Evolutionary conservation across 2,113 vertebrate genomes (phyloP).

Genomic region (Gasterosteus nipponicus): DNA sequence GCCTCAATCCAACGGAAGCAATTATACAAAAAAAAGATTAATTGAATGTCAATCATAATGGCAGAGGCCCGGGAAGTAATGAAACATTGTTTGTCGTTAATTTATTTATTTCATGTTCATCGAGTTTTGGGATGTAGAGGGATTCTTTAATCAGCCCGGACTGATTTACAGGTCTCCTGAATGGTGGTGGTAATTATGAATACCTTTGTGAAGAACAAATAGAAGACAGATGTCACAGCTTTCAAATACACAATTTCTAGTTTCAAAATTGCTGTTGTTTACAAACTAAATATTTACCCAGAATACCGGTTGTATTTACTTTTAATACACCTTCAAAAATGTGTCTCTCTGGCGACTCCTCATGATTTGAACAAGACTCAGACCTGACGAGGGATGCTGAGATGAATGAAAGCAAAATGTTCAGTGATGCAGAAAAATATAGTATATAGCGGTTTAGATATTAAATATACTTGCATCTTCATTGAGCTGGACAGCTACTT

Average conservation of each 20-base stretch:
- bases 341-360: background rate
- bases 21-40: background rate
- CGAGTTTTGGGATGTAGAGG: background rate
- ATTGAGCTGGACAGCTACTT: slow-evolving; percentile 49
- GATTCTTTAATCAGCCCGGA: background rate
- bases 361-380: background rate
- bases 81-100: background rate
- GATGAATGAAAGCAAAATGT: slow-evolving; percentile 7
- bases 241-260: slow-evolving; percentile 25
- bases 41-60: background rate
- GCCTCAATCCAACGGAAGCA: background rate
- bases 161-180: background rate
- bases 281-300: background rate
- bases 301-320: background rate
- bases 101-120: background rate
- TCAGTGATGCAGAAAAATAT: background rate
- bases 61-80: background rate
- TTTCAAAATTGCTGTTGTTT: slow-evolving; percentile 4
- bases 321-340: background rate
- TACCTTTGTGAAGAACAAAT: slow-evolving; percentile 7
- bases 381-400: background rate
- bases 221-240: slow-evolving; percentile 26
- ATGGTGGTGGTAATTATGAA: background rate
- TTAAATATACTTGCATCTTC: slow-evolving; percentile 25
- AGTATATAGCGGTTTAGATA: slow-evolving; percentile 15